Evolutionary conservation across 1,140 invertebrate genomes (phyloP).

Genomic region (Sitophilus oryzae): DNA sequence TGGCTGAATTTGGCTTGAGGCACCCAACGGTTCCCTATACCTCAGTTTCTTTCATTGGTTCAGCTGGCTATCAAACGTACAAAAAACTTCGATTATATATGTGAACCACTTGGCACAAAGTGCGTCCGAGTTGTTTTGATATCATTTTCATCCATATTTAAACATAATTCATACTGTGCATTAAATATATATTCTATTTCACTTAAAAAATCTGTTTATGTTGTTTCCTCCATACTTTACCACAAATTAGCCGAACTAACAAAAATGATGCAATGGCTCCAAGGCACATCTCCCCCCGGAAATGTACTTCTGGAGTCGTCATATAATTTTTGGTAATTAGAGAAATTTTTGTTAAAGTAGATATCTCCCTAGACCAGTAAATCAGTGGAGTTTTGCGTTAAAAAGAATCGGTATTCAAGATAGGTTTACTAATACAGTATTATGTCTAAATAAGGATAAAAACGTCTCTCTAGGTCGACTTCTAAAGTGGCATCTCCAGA

Average conservation of each 20-base stretch:
- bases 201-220: no score
- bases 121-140: neutral
- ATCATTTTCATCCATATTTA: neutral
- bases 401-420: no score
- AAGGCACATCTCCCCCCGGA: neutral
- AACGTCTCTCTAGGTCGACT: neutral
- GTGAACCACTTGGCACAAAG: neutral
- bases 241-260: no score
- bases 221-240: no score
- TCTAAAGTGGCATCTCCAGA: neutral
- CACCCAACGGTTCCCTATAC: constrained; percentile 48
- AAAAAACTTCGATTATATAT: constrained; percentile 31
- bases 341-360: no score
- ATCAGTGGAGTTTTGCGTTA: no score
- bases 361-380: no score
- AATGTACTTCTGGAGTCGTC: neutral
- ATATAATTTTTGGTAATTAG: no score
- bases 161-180: neutral
- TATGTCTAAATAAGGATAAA: neutral
- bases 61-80: constrained; percentile 59
- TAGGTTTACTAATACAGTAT: no score
- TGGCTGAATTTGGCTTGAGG: constrained; percentile 49
- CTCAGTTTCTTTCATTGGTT: constrained; percentile 66
- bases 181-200: no score
- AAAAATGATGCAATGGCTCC: no score